phyloP scores from a whole-genome alignment of 2,113 vertebrate genomes.

The Labrus mixtus region DNA sequence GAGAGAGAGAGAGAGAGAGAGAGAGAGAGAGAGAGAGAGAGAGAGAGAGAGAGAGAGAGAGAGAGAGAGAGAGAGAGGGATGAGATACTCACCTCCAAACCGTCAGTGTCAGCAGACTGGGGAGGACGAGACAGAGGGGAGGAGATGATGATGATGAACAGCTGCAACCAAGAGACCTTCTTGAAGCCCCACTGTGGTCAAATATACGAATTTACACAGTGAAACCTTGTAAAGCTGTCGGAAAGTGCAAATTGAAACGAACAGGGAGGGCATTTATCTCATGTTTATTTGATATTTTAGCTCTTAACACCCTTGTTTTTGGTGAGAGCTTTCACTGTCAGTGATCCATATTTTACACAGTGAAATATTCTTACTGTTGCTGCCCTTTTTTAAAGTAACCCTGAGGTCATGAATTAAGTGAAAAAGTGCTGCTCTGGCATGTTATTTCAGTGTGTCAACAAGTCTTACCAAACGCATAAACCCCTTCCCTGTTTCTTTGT shows the following conservation, averaged over 20 bases:
- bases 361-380: constrained; percentile 54
- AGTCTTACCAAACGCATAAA: constrained; percentile 62
- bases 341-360: constrained; percentile 61
- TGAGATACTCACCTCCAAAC: constrained; percentile 76
- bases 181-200: constrained; percentile 34
- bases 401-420: constrained; percentile 57
- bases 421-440: constrained; percentile 63
- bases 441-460: constrained; percentile 67
- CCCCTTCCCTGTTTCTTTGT: constrained; percentile 40
- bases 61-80: constrained; percentile 64
- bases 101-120: constrained; percentile 74
- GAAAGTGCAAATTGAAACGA: constrained; percentile 56
- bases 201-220: constrained; percentile 41
- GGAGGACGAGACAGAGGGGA: constrained; percentile 58
- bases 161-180: constrained; percentile 34
- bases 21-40: constrained; percentile 62
- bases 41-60: constrained; percentile 71
- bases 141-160: constrained; percentile 59
- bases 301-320: constrained; percentile 48
- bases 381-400: constrained; percentile 48
- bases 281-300: constrained; percentile 70
- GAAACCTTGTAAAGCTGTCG: constrained; percentile 38
- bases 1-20: constrained; percentile 56
- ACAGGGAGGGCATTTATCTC: constrained; percentile 50
- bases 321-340: constrained; percentile 56